Evolutionary conservation across 2,797 vertebrate species (phyloP), one percentile per base, ranked within the genome.

Genomic region (Melanotaenia boesemani): DNA sequence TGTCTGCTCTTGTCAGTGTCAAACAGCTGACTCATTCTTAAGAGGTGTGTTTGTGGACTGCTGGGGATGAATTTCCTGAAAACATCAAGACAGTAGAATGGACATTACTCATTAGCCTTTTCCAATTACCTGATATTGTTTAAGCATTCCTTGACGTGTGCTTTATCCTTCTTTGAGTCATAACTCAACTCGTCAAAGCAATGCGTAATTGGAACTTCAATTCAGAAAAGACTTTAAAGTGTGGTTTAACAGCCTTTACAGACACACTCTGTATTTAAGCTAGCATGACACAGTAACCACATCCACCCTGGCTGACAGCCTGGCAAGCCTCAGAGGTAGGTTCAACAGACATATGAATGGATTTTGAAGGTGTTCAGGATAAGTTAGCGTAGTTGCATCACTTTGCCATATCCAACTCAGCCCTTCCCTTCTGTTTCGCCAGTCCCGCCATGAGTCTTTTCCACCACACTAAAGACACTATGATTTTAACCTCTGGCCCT

Each of bases 401-500:
- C 74, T 81, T 78, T 61, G 52, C 72, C 63, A 74, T 62, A 32
- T 73, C 76, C 58, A 71, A 60, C 48, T 81, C 74, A 69, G 58
- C 76, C 46, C 30, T 39, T 80, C 18, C 64, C 74, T 75, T 66
- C 70, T 81, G 67, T 36, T 56, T 74, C 18, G 59, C 79, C 79
- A 78, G 57, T 74, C 64, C 76, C 70, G 80, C 74, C 55, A 30
- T 76, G 76, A 82, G 63, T 58, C 70, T 63, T 74, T 77, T 81
- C 69, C 60, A 76, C 73, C 72, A 55, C 80, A 59, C 80, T 88
- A 81, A 89, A 89, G 88, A 89, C 86, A 91, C 86, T 91, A 91
- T 93, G 88, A 91, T 92, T 92, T 92, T 93, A 94, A 92, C 91
- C 92, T 80, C 78, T 91, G 81, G 82, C 89, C 87, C 74, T 85